Percentiles rank a stretch among this genome's conserved stretches.
These are phyloP conservation scores for Stichodactyla mertensii DNA, from an alignment of 64 coral and sea anemone genomes.

Conservation along the genomic window DNA sequence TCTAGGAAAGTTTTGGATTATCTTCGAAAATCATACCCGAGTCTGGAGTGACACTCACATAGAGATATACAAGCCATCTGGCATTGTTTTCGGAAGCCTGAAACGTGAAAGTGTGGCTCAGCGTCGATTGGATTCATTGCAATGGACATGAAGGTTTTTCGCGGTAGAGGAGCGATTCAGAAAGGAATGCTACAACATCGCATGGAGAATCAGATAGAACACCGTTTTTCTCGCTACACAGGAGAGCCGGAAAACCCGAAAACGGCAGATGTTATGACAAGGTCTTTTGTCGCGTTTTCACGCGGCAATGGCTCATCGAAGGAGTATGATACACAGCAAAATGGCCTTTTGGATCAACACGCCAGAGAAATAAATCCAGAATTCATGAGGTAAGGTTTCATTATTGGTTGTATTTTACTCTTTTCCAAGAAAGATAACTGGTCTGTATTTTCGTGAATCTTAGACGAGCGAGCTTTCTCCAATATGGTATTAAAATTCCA, in stretches of 20 bases:
- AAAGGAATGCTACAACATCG: background rate
- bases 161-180: background rate
- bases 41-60: background rate
- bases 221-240: background rate
- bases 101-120: background rate
- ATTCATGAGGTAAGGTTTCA: background rate
- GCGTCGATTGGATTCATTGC: background rate
- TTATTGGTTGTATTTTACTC: background rate
- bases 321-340: background rate
- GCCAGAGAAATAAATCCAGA: background rate
- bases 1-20: background rate
- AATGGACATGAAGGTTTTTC: background rate
- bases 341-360: background rate
- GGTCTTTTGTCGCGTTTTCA: background rate
- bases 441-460: background rate
- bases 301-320: background rate
- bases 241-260: background rate
- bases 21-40: background rate
- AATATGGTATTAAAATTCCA: background rate
- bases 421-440: background rate
- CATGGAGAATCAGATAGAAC: background rate
- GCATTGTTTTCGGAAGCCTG: background rate
- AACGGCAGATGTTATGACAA: constrained; percentile 7
- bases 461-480: background rate
- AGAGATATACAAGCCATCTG: background rate